A percentile compares a stretch with the other conserved stretches of the same genome.
Evolutionary conservation across 1,140 invertebrate genomes (phyloP).

Genomic region (Atta texana): DNA sequence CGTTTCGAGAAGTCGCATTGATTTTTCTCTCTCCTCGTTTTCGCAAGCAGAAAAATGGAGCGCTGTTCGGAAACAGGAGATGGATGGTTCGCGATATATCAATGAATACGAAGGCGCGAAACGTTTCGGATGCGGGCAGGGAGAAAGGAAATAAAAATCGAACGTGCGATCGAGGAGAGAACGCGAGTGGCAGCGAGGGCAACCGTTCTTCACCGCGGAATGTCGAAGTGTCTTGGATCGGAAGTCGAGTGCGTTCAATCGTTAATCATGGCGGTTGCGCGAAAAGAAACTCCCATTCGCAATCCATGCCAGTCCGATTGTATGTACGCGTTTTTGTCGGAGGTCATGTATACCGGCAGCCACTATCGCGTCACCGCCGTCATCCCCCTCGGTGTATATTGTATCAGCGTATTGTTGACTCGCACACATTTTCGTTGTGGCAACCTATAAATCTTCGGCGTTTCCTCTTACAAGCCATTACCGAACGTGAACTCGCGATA

Average conservation of each 20-base stretch:
- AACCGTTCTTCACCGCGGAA: conserved; percentile 75
- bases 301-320: conserved; percentile 74
- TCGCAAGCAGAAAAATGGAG: conserved; percentile 35
- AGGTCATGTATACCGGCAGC: conserved; percentile 48
- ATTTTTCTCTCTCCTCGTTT: conserved; percentile 30
- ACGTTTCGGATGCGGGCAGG: conserved; percentile 64
- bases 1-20: conserved; percentile 14
- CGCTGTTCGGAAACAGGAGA: conserved; percentile 63
- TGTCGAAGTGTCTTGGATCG: conserved; percentile 80
- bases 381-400: conserved; percentile 75
- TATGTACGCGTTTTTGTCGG: conserved; percentile 70
- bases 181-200: conserved; percentile 31
- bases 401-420: conserved; percentile 83
- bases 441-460: conserved; percentile 84
- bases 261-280: conserved; percentile 83
- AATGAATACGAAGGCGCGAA: conserved; percentile 78
- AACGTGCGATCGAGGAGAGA: conserved; percentile 48
- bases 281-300: conserved; percentile 82
- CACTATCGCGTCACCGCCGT: not conserved
- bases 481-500: conserved; percentile 78
- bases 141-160: conserved; percentile 33
- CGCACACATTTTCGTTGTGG: conserved; percentile 79
- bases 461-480: conserved; percentile 85
- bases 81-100: conserved; percentile 78
- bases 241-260: conserved; percentile 86